Evolutionary conservation across 2,888 invertebrate species (phyloP).

Genomic region (Gastracanthus pulcherrimus): DNA sequence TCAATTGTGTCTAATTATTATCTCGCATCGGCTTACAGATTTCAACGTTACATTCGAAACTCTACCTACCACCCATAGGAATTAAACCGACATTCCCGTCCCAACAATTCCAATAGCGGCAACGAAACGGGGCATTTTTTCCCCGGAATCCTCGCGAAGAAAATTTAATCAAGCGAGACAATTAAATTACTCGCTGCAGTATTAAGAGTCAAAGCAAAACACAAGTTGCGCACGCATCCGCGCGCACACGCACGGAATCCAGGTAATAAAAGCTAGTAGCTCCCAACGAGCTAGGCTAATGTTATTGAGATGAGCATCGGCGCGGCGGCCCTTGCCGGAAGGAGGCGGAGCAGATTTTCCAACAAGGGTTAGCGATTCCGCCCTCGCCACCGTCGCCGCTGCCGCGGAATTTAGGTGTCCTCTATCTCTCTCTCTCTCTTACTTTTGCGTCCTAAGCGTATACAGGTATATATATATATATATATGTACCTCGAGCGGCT

Average conservation of each 20-base stretch:
- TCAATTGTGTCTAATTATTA: too few species aligned
- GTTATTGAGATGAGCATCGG: conserved; percentile 74
- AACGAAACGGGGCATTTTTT: background rate
- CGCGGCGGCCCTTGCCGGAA: too few species aligned
- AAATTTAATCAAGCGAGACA: conserved; percentile 33
- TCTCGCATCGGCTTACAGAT: too few species aligned
- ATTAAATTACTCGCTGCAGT: background rate
- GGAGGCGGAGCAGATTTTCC: conserved; percentile 68
- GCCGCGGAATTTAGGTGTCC: conserved; percentile 67
- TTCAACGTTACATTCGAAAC: too few species aligned
- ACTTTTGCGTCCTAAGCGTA: too few species aligned
- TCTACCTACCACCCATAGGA: too few species aligned
- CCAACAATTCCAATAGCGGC: too few species aligned
- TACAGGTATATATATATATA: too few species aligned
- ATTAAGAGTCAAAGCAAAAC: background rate
- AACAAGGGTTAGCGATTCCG: conserved; percentile 69
- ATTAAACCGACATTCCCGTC: too few species aligned
- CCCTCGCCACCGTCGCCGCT: too few species aligned
- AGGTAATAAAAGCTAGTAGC: conserved; percentile 71
- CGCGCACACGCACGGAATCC: conserved; percentile 38
- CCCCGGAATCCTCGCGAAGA: background rate
- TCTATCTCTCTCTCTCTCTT: conserved; percentile 50
- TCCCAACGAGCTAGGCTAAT: conserved; percentile 67
- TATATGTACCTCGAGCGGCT: conserved; percentile 54
- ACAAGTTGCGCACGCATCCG: background rate